Conservation (phyloP, 1,140 invertebrate genomes). For the Cydia amplana region DNA sequence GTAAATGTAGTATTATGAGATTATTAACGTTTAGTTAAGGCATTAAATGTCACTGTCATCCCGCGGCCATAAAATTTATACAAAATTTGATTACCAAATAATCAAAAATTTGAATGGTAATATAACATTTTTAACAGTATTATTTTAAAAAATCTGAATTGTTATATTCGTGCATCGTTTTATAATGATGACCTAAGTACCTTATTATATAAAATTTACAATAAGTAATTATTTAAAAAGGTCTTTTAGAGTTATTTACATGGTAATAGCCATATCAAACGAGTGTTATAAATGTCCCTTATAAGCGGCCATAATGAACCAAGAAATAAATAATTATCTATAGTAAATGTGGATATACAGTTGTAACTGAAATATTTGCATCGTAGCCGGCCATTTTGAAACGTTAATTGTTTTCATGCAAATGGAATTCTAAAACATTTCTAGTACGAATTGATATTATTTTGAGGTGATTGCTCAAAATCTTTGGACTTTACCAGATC, state of each 20-base stretch:
- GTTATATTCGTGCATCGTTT: constrained; percentile 42
- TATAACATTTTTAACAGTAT: constrained; percentile 57
- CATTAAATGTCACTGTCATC: constrained; percentile 64
- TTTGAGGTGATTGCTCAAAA: constrained; percentile 49
- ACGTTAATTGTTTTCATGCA: constrained; percentile 9
- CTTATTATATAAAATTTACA: constrained; percentile 55
- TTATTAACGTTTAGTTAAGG: constrained; percentile 65
- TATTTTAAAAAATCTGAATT: constrained; percentile 52
- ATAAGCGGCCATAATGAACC: background rate
- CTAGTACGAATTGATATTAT: background rate
- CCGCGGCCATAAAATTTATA: constrained; percentile 44
- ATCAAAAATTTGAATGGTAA: constrained; percentile 40
- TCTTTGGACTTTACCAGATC: constrained; percentile 40
- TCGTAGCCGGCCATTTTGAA: constrained; percentile 10
- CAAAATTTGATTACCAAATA: constrained; percentile 40
- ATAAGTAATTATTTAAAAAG: constrained; percentile 37
- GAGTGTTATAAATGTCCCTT: constrained; percentile 35
- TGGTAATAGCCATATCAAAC: constrained; percentile 67
- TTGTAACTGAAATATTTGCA: background rate
- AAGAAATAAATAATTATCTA: constrained; percentile 6
- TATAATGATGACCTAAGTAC: constrained; percentile 51
- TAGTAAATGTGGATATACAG: background rate
- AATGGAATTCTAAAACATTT: constrained; percentile 9
- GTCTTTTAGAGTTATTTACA: constrained; percentile 68
- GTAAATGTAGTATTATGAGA: constrained; percentile 48